phyloP scores from a whole-genome alignment of 2,797 vertebrate species.

The Pseudopleuronectes americanus region DNA sequence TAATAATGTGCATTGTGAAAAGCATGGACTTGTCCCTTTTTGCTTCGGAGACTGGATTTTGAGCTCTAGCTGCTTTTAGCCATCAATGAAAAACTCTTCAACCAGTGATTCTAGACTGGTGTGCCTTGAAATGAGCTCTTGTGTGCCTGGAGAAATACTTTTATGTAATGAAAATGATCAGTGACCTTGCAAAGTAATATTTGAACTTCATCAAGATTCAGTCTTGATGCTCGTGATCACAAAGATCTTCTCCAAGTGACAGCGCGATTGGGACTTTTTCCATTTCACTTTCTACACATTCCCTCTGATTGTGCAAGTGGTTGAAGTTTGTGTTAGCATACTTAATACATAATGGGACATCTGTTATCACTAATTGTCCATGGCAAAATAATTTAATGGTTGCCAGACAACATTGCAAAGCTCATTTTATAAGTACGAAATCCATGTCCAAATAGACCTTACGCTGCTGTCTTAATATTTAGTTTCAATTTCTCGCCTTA shows the following conservation, averaged over 20 bases:
- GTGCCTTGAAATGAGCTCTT: conserved; percentile 46
- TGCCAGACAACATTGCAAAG: not conserved
- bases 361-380: conserved; percentile 12
- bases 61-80: conserved; percentile 22
- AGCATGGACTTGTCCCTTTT: conserved; percentile 40
- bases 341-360: conserved; percentile 9
- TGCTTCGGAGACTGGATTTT: conserved; percentile 39
- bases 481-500: too few species aligned
- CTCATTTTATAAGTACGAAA: too few species aligned
- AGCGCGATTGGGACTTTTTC: not conserved
- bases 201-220: conserved; percentile 30
- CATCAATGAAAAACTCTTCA: conserved; percentile 59
- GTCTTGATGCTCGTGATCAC: conserved; percentile 19
- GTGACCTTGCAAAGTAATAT: conserved; percentile 41
- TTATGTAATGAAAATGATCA: conserved; percentile 58
- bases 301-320: too few species aligned
- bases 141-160: conserved; percentile 38
- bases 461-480: too few species aligned
- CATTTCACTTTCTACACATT: too few species aligned
- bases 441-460: too few species aligned
- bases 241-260: not conserved
- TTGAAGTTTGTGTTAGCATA: not conserved
- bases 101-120: conserved; percentile 25
- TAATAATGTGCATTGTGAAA: conserved; percentile 50
- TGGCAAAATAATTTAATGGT: conserved; percentile 8